Percentiles rank a stretch among this genome's conserved stretches.
These are phyloP conservation scores for Hydraecia micacea DNA, from an alignment of 2,888 invertebrate species.

Conservation along the genomic window DNA sequence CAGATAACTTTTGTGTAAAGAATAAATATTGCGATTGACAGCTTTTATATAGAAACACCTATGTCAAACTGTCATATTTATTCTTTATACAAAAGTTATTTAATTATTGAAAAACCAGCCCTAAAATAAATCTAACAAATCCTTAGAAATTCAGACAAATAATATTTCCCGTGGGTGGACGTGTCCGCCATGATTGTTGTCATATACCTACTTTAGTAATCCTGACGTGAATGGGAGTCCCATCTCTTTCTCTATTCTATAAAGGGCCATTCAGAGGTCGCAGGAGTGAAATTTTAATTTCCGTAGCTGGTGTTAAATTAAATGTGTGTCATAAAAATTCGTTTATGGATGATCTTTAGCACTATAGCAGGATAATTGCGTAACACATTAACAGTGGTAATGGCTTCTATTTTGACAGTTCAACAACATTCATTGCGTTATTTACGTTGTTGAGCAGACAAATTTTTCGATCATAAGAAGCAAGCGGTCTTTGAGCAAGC, in stretches of 20 bases:
- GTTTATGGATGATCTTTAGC: not conserved
- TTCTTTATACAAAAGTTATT: too few species aligned
- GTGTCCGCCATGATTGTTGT: not conserved
- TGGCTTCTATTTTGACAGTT: not conserved
- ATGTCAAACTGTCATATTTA: too few species aligned
- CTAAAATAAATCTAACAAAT: not conserved
- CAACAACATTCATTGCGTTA: not conserved
- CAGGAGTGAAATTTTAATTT: conserved; percentile 20
- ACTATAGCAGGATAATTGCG: not conserved
- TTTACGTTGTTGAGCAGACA: not conserved
- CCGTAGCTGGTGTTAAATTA: conserved; percentile 18
- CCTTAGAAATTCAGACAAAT: not conserved
- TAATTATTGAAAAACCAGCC: too few species aligned
- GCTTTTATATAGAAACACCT: too few species aligned
- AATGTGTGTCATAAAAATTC: not conserved
- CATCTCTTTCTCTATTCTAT: conserved; percentile 27
- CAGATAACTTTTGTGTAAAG: too few species aligned
- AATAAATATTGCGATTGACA: too few species aligned
- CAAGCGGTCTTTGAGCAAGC: too few species aligned
- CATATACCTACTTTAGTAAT: not conserved
- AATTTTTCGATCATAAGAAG: not conserved
- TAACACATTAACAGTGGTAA: not conserved
- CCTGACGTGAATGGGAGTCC: conserved; percentile 5
- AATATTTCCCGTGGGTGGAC: not conserved
- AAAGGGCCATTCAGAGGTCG: conserved; percentile 17